These are phyloP conservation scores for Mionectes macconnelli DNA, from an alignment of 2,113 vertebrate species.

Conservation along the genomic window DNA sequence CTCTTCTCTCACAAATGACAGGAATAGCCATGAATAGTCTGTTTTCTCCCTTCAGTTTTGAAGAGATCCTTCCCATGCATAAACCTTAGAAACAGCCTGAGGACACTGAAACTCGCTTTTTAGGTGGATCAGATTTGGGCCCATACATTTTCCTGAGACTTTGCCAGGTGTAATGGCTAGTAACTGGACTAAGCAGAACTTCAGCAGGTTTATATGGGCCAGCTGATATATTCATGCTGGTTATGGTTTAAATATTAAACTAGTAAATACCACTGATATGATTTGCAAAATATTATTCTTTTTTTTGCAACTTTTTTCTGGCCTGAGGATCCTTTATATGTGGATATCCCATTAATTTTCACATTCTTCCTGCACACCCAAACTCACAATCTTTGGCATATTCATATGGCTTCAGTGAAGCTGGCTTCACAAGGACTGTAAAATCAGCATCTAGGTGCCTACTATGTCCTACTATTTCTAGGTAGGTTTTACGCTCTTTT, in stretches of 20 bases:
- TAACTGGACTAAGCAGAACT: not conserved
- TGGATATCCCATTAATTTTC: not conserved
- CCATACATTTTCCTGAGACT: not conserved
- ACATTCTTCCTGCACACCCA: not conserved
- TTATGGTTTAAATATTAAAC: not conserved
- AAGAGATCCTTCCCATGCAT: not conserved
- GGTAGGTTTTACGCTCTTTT: not conserved
- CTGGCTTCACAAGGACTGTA: not conserved
- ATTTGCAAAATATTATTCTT: accelerated
- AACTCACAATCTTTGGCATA: not conserved
- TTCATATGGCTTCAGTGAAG: not conserved
- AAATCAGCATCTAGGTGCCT: not conserved
- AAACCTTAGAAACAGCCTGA: not conserved
- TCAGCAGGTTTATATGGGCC: not conserved
- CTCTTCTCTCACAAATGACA: not conserved
- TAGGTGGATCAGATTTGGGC: not conserved
- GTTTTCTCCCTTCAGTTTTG: not conserved
- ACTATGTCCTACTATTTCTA: not conserved
- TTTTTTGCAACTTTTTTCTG: not conserved
- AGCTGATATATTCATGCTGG: not conserved
- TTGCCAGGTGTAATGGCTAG: not conserved
- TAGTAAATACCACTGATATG: not conserved
- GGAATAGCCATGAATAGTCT: not conserved
- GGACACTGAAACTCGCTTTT: not conserved
- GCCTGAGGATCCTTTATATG: not conserved